These are phyloP conservation scores for Protobothrops mucrosquamatus DNA, from an alignment of 2,113 vertebrate genomes.

Conservation along the genomic window DNA sequence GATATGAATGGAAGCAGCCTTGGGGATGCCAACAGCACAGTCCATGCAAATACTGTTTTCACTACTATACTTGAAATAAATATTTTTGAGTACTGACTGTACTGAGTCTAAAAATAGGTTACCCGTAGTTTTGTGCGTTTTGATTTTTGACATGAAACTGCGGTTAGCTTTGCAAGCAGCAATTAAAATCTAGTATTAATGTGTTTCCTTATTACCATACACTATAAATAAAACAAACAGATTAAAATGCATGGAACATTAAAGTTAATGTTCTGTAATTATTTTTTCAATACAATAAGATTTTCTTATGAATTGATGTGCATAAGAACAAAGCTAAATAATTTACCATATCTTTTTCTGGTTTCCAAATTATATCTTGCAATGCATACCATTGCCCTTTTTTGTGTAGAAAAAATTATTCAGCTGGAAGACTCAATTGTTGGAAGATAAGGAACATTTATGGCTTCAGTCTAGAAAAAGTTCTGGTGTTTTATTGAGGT, in stretches of 20 bases:
- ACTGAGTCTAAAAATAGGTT: background rate
- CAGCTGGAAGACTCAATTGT: background rate
- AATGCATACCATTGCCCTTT: background rate
- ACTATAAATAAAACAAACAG: background rate
- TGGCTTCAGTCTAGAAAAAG: background rate
- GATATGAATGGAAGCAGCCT: background rate
- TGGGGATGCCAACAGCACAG: background rate
- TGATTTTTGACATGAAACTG: background rate
- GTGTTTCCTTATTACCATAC: background rate
- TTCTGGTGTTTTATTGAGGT: background rate
- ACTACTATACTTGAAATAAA: background rate
- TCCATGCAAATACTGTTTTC: background rate
- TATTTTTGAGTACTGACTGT: background rate
- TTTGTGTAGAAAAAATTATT: background rate
- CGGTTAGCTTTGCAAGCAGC: background rate
- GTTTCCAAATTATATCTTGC: background rate
- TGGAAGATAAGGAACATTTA: background rate
- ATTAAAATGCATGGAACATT: background rate
- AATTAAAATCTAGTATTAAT: background rate
- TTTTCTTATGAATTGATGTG: background rate
- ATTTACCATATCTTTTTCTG: background rate
- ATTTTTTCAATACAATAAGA: background rate
- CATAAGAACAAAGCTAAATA: background rate
- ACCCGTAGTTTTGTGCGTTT: background rate
- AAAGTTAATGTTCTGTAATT: background rate